phyloP scores from a whole-genome alignment of 2,888 invertebrate genomes.

The Eucriotettix oculatus region DNA sequence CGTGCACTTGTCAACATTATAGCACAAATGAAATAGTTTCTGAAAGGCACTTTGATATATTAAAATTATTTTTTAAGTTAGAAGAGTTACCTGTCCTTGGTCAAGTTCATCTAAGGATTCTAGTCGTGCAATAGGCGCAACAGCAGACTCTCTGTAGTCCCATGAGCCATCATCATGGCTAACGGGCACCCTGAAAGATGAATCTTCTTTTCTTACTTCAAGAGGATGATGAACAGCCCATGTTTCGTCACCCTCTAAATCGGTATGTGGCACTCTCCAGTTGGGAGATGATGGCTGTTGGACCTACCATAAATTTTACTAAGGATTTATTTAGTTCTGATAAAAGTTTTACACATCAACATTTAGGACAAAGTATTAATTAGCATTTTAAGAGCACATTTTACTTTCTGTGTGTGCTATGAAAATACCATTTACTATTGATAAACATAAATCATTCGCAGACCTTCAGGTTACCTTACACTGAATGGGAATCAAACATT shows the following conservation, averaged over 20 bases:
- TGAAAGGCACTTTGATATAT: too few relatives aligned
- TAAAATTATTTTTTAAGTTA: too few relatives aligned
- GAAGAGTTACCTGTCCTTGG: slow-evolving; percentile 18
- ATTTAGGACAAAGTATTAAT: too few relatives aligned
- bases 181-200: neutral
- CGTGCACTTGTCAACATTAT: too few relatives aligned
- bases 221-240: slow-evolving; percentile 2
- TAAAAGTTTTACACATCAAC: too few relatives aligned
- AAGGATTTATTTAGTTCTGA: neutral
- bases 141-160: slow-evolving; percentile 5
- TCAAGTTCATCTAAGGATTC: slow-evolving; percentile 46
- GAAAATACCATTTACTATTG: too few relatives aligned
- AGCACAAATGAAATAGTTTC: too few relatives aligned
- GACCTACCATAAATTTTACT: neutral
- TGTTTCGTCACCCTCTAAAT: slow-evolving; percentile 2
- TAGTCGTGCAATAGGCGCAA: slow-evolving; percentile 44
- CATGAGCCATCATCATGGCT: neutral
- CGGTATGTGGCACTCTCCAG: slow-evolving; percentile 3
- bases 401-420: too few relatives aligned
- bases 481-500: too few relatives aligned
- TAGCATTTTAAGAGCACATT: too few relatives aligned
- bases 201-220: neutral
- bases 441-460: too few relatives aligned
- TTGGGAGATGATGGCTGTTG: slow-evolving; percentile 5
- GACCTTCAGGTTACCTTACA: too few relatives aligned